Percentiles rank a stretch among this genome's conserved stretches.
phyloP scores from a whole-genome alignment of 1,140 invertebrate genomes.

The Drosophila ananassae region DNA sequence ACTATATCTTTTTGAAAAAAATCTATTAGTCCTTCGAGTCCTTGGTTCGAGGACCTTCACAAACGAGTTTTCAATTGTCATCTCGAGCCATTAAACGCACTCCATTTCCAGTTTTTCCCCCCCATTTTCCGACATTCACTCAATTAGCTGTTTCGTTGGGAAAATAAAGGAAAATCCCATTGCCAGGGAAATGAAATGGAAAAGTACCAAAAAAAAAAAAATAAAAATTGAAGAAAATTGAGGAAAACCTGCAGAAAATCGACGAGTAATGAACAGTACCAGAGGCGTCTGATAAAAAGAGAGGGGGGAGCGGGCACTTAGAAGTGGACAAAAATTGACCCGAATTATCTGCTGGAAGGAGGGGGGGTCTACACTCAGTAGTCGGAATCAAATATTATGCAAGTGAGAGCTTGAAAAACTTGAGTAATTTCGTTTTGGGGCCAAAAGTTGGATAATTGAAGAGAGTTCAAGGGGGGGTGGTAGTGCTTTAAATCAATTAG shows the following conservation, averaged over 20 bases:
- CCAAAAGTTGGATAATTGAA: conserved; percentile 40
- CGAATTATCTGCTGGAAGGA: conserved; percentile 30
- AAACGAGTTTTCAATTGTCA: conserved; percentile 41
- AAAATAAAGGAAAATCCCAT: conserved; percentile 8
- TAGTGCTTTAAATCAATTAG: conserved; percentile 64
- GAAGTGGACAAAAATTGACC: conserved; percentile 36
- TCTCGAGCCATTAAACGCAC: conserved; percentile 53
- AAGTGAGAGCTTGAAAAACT: conserved; percentile 6
- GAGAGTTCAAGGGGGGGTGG: background rate
- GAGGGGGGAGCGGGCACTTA: too few species aligned
- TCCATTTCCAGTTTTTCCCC: conserved; percentile 1
- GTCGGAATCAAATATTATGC: conserved; percentile 38
- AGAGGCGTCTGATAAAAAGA: background rate
- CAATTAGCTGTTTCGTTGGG: conserved; percentile 43
- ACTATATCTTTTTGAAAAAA: background rate
- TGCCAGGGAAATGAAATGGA: conserved; percentile 16
- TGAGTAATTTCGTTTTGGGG: conserved; percentile 58
- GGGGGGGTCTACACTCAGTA: background rate
- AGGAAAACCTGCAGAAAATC: conserved; percentile 53
- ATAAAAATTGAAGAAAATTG: conserved; percentile 15
- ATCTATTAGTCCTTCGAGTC: conserved; percentile 2
- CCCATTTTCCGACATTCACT: conserved; percentile 37
- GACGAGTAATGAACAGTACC: conserved; percentile 54
- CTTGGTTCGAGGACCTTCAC: conserved; percentile 4
- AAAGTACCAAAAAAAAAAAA: conserved; percentile 7